These are phyloP conservation scores for Pocillopora grandis DNA, from an alignment of 92 coral and sea anemone genomes.

Conservation along the genomic window DNA sequence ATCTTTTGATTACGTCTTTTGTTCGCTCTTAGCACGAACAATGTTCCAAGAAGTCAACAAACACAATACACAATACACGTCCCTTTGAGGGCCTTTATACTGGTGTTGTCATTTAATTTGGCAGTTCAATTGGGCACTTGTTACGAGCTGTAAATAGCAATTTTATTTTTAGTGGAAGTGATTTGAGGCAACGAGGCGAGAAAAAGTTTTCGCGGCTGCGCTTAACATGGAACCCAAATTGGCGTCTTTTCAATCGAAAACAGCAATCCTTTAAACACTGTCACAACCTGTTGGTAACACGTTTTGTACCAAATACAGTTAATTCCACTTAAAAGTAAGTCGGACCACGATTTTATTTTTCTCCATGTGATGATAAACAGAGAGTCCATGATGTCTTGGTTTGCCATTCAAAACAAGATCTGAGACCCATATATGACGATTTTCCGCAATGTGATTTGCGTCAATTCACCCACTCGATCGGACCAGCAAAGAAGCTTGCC, in stretches of 20 bases:
- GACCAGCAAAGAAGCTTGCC: not conserved
- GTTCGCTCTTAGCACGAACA: conserved; percentile 42
- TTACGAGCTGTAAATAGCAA: conserved; percentile 25
- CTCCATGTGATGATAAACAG: not conserved
- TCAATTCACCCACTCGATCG: conserved; percentile 32
- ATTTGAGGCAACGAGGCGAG: conserved; percentile 30
- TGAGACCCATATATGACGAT: conserved; percentile 9
- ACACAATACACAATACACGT: conserved; percentile 43
- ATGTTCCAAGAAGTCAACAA: conserved; percentile 45
- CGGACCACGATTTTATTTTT: not conserved
- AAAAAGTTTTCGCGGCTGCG: not conserved
- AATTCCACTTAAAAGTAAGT: not conserved
- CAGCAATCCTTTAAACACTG: not conserved
- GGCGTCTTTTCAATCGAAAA: not conserved
- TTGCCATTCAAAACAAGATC: not conserved
- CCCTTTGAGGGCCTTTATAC: conserved; percentile 29
- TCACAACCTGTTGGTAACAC: not conserved
- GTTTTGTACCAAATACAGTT: not conserved
- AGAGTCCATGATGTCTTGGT: not conserved
- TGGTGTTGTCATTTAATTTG: conserved; percentile 52
- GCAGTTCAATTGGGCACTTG: conserved; percentile 53
- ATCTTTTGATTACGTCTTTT: conserved; percentile 35
- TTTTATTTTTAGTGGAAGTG: conserved; percentile 25
- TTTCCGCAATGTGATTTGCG: conserved; percentile 29
- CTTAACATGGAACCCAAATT: not conserved